phyloP scores from a whole-genome alignment of 2,888 invertebrate genomes.

The Hybos culiciformis region DNA sequence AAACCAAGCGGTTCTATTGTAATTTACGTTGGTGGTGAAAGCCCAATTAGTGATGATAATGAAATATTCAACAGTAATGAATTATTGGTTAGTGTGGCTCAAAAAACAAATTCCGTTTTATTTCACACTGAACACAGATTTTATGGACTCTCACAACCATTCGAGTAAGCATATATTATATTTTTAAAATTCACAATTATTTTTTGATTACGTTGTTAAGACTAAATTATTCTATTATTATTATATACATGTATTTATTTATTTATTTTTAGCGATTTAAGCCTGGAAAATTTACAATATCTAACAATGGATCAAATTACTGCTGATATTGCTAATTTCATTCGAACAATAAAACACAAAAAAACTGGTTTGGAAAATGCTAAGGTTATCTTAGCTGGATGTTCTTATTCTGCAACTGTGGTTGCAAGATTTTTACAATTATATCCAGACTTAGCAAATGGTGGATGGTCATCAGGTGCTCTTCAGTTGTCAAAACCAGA shows the following conservation, averaged over 20 bases:
- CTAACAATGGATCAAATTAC: constrained; percentile 50
- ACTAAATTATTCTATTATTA: too few species aligned
- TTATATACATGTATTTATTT: neutral
- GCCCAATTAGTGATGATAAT: too few species aligned
- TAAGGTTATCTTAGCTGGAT: constrained; percentile 42
- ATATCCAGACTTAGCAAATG: constrained; percentile 47
- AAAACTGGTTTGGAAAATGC: constrained; percentile 28
- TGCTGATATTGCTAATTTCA: constrained; percentile 51
- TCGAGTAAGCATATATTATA: constrained; percentile 38
- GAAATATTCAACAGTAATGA: too few species aligned
- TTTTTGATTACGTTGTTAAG: too few species aligned
- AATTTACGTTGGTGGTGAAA: too few species aligned
- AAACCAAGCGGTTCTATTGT: too few species aligned
- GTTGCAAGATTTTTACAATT: constrained; percentile 49
- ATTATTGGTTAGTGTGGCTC: too few species aligned
- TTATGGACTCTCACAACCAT: constrained; percentile 61
- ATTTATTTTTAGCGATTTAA: constrained; percentile 37
- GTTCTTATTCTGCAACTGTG: constrained; percentile 54
- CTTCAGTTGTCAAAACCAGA: constrained; percentile 48
- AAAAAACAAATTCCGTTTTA: constrained; percentile 43
- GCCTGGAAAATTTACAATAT: constrained; percentile 43
- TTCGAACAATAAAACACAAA: constrained; percentile 36
- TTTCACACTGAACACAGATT: constrained; percentile 70
- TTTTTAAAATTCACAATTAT: neutral
- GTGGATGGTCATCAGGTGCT: constrained; percentile 49